A percentile compares a stretch with the other conserved stretches of the same genome.
Conservation (phyloP, 35 echinoderm and acorn worm genomes). For the Lytechinus pictus region DNA sequence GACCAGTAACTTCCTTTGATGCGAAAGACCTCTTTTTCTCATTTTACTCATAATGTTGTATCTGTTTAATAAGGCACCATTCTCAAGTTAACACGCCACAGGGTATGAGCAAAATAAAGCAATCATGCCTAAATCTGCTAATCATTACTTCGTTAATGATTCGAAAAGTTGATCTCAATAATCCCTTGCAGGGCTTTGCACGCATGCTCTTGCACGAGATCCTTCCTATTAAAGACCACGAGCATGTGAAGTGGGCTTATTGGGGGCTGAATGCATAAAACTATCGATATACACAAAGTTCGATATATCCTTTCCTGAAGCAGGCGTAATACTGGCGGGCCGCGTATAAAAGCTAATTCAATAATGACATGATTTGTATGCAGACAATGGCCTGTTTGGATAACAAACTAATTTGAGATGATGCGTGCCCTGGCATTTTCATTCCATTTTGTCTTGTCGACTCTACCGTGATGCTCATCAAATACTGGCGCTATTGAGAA, state of each 20-base stretch:
- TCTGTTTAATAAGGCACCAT: too few species aligned
- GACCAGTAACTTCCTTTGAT: too few species aligned
- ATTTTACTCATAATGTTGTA: too few species aligned
- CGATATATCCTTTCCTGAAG: background rate
- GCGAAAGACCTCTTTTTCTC: too few species aligned
- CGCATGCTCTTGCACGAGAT: background rate
- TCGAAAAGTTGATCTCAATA: background rate
- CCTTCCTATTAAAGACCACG: background rate
- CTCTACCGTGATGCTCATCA: background rate
- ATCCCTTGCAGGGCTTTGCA: background rate
- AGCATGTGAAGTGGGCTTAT: background rate
- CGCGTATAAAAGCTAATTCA: too few species aligned
- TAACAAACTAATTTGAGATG: background rate
- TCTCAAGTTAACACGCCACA: too few species aligned
- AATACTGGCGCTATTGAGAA: background rate
- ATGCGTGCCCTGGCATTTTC: background rate
- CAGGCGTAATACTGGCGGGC: too few species aligned
- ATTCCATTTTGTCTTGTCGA: background rate
- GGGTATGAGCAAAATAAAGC: too few species aligned
- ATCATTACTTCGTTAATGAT: slow-evolving; percentile 19
- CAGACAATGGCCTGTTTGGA: background rate
- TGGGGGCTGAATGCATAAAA: background rate
- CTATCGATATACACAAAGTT: background rate
- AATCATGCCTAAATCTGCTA: background rate
- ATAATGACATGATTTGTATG: background rate